Evolutionary conservation across 1,140 invertebrate species (phyloP), one percentile per base, ranked within the genome.

Genomic region (Delia radicum): DNA sequence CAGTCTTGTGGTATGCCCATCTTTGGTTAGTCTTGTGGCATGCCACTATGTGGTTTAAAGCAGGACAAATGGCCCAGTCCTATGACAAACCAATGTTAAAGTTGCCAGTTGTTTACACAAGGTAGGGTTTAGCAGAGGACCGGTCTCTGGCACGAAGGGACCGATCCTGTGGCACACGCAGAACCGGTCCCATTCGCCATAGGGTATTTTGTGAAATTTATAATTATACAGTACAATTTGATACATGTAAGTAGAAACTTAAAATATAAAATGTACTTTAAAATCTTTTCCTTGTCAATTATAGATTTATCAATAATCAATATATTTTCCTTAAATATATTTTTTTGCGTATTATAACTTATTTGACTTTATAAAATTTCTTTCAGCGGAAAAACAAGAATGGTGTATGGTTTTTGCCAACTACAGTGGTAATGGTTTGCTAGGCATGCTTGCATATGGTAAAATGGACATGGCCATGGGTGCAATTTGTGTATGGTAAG

Each of bases 361-460:
- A 1, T 24, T 13, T 37, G 0, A 3, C 8, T 3, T 37, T 46
- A 2, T 61, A 27, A 8, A 0, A 6, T 55, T 31, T 21, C 24
- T 42, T 31, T 15, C 8, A 82, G 81, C 75, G 18, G 82, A 82
- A n/a, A 71, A 71, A 3, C 15, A 31, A 0, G 81, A 84, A 21
- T 84, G 82, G 82, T 82, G 82, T 1, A 69, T 77, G n/a, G 33
- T 79, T n/a, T 80, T 78, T 73, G 24, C 67, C 7, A 84, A 84
- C 61, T 79, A 33, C n/a, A 78, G 81, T 2, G 82, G 80, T 2
- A 37, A 73, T 55, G 82, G 82, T 18, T 46, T 84, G 2, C 62
- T 82, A 33, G 81, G 81, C 12, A 80, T 81, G 79, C 67, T 84
- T 8, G 26, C 84, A 7, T 63, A 80, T 13, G 76, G 82, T 28